Percentiles rank a stretch among this genome's conserved stretches.
Conservation (phyloP, 2,113 vertebrate species). For the Symphodus melops region DNA sequence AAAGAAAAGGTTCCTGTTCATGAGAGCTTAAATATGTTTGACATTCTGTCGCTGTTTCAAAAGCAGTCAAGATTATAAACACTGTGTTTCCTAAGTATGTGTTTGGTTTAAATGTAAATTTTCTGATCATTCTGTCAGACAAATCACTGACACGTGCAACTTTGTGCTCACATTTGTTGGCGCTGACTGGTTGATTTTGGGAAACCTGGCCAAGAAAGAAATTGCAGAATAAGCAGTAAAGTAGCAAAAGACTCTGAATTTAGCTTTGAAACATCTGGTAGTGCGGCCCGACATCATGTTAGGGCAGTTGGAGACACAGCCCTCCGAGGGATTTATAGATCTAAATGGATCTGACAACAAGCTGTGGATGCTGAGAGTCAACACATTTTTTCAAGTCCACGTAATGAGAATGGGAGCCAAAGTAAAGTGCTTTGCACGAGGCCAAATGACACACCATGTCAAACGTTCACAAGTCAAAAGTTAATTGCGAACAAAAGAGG, state of each 20-base stretch:
- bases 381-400: slow-evolving; percentile 66
- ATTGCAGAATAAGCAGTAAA: slow-evolving; percentile 54
- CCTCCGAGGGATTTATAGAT: slow-evolving; percentile 55
- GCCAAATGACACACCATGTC: slow-evolving; percentile 48
- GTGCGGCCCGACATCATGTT: slow-evolving; percentile 56
- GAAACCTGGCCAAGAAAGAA: slow-evolving; percentile 59
- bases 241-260: slow-evolving; percentile 45
- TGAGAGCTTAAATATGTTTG: not conserved
- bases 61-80: not conserved
- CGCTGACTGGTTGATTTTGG: slow-evolving; percentile 31
- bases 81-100: not conserved
- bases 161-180: slow-evolving; percentile 32
- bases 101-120: slow-evolving; percentile 23
- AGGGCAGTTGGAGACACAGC: slow-evolving; percentile 52
- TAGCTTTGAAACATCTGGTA: slow-evolving; percentile 69
- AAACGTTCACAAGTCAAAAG: slow-evolving; percentile 67
- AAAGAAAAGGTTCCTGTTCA: slow-evolving; percentile 8
- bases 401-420: slow-evolving; percentile 68
- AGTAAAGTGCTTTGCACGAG: slow-evolving; percentile 64
- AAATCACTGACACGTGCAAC: slow-evolving; percentile 52
- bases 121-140: slow-evolving; percentile 33
- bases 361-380: slow-evolving; percentile 53
- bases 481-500: slow-evolving; percentile 62
- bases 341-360: slow-evolving; percentile 77
- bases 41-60: not conserved